phyloP scores from a whole-genome alignment of 2,113 vertebrate species.

The Chauna torquata region DNA sequence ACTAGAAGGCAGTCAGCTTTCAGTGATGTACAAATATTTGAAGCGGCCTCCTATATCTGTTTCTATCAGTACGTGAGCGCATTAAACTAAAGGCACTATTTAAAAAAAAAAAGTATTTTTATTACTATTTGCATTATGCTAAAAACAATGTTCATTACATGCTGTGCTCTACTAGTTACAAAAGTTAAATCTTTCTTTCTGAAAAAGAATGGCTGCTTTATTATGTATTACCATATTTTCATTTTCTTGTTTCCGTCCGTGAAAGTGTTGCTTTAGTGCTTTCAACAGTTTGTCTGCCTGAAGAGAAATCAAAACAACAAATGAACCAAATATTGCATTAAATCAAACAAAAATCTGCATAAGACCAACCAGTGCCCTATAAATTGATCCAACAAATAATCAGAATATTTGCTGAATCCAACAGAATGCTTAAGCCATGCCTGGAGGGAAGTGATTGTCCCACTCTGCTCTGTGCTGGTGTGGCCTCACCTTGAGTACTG shows the following conservation, averaged over 20 bases:
- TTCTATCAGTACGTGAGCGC: background rate
- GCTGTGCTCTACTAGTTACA: too few relatives aligned
- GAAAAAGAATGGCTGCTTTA: background rate
- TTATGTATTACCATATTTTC: constrained; percentile 57
- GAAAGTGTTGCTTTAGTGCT: constrained; percentile 80
- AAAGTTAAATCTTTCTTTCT: background rate
- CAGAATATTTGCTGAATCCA: background rate
- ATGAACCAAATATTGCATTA: background rate
- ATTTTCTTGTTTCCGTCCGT: constrained; percentile 40
- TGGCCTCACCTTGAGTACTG: too few relatives aligned
- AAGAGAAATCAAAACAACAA: background rate
- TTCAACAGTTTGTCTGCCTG: constrained; percentile 88
- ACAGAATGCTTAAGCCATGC: accelerated
- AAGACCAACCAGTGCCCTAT: accelerated
- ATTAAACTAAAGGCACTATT: background rate
- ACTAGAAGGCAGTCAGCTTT: background rate
- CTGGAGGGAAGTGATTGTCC: too few relatives aligned
- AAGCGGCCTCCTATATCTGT: too few relatives aligned
- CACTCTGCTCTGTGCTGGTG: too few relatives aligned
- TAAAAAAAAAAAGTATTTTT: background rate
- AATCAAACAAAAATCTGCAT: background rate
- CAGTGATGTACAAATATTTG: too few relatives aligned
- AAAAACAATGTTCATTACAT: background rate
- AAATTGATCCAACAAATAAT: background rate
- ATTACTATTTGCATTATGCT: background rate